Conservation (phyloP, 2,797 vertebrate genomes). For the Mus spretus region DNA sequence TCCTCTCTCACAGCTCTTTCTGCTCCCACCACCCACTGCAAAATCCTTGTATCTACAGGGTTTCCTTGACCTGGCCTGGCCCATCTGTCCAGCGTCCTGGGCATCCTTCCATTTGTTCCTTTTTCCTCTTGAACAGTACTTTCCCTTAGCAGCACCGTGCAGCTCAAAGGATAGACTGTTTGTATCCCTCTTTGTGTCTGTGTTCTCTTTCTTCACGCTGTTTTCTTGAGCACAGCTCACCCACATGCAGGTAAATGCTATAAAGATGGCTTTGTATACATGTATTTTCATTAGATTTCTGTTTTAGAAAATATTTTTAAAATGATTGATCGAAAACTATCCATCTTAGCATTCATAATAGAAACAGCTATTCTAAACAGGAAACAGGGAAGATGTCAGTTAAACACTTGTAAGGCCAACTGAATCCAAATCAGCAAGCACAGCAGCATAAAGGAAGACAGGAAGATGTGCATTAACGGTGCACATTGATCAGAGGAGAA, state of each 20-base stretch:
- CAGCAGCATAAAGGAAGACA: neutral
- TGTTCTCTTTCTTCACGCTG: neutral
- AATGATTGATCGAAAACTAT: slow-evolving; percentile 31
- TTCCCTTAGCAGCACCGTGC: neutral
- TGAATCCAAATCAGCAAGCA: slow-evolving; percentile 20
- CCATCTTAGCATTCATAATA: slow-evolving; percentile 29
- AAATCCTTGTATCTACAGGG: neutral
- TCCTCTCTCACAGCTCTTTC: neutral
- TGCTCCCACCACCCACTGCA: neutral
- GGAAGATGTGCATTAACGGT: neutral
- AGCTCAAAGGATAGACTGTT: neutral
- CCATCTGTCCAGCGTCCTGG: neutral
- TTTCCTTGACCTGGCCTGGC: neutral
- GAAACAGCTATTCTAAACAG: slow-evolving; percentile 11
- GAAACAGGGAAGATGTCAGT: neutral
- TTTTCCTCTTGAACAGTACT: neutral
- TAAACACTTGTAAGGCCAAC: slow-evolving; percentile 2
- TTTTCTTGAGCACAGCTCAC: neutral
- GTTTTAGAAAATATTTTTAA: slow-evolving; percentile 47
- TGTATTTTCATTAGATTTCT: slow-evolving; percentile 38
- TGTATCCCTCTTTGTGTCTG: neutral
- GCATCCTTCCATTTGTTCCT: neutral
- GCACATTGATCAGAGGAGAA: neutral
- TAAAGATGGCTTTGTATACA: neutral
- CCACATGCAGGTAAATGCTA: neutral